Evolutionary conservation across 2,888 invertebrate genomes (phyloP).

Genomic region (Stenolophus ochropezus): DNA sequence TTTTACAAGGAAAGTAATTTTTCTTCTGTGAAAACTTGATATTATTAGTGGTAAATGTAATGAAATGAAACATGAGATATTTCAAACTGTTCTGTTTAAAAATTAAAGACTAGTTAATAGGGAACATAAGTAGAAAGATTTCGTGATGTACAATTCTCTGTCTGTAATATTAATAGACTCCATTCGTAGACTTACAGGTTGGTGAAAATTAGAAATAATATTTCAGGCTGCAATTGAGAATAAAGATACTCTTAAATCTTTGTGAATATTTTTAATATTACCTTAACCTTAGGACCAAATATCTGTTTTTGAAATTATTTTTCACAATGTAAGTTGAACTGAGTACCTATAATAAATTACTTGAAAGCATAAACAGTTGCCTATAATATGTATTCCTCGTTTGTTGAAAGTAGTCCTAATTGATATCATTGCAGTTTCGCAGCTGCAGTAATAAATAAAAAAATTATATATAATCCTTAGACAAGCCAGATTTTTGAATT

Average conservation of each 20-base stretch:
- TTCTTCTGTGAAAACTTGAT: not conserved
- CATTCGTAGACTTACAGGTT: not conserved
- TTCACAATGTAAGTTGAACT: no score
- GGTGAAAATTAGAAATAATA: slow-evolving; percentile 21
- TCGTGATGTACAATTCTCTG: slow-evolving; percentile 1
- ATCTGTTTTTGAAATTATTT: no score
- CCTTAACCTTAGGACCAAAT: no score
- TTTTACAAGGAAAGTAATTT: not conserved
- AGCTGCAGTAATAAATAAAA: no score
- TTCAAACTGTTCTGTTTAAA: not conserved
- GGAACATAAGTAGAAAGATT: not conserved
- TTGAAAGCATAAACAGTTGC: no score
- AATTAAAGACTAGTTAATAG: not conserved
- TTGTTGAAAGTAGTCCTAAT: no score
- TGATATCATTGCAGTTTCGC: no score
- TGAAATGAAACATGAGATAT: not conserved
- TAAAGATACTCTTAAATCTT: slow-evolving; percentile 21
- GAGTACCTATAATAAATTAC: no score
- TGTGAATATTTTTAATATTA: no score
- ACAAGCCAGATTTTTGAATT: no score
- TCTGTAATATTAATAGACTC: slow-evolving; percentile 8
- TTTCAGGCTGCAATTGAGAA: not conserved
- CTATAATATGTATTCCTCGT: no score
- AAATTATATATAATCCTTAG: no score
- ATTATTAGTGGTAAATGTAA: not conserved